Percentiles rank a stretch among this genome's conserved stretches.
Conservation (phyloP, 2,113 vertebrate genomes). For the Geococcyx californianus region DNA sequence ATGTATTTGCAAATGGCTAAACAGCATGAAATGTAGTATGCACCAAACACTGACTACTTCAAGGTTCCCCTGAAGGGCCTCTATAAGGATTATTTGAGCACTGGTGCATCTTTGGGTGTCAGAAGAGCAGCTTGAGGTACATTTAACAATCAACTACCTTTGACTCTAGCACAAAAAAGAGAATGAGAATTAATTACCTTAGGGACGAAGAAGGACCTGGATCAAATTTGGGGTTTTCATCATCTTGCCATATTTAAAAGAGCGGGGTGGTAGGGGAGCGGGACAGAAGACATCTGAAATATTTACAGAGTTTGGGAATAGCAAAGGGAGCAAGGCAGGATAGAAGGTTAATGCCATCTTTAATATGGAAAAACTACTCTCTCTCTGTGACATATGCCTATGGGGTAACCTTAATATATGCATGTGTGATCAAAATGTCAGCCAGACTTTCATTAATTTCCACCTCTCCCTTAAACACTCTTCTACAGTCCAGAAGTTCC, state of each 20-base stretch:
- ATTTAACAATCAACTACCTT: background rate
- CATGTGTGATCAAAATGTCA: constrained; percentile 79
- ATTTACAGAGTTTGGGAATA: constrained; percentile 75
- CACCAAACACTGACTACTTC: background rate
- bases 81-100: background rate
- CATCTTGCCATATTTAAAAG: constrained; percentile 47
- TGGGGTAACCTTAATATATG: constrained; percentile 80
- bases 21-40: background rate
- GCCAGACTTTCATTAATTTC: constrained; percentile 76
- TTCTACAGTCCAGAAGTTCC: constrained; percentile 48
- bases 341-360: constrained; percentile 79
- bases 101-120: background rate
- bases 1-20: background rate
- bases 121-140: background rate
- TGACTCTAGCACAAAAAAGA: background rate
- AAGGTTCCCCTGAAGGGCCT: background rate
- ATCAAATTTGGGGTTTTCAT: constrained; percentile 41
- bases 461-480: constrained; percentile 66
- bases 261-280: background rate
- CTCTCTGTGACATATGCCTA: constrained; percentile 73
- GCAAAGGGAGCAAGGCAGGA: constrained; percentile 67
- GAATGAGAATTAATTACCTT: constrained; percentile 29
- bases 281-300: constrained; percentile 69
- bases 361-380: constrained; percentile 82
- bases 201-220: constrained; percentile 1